Base-by-base conservation (phyloP, 1,140 invertebrate species). In the Platyscapa corneri region DNA sequence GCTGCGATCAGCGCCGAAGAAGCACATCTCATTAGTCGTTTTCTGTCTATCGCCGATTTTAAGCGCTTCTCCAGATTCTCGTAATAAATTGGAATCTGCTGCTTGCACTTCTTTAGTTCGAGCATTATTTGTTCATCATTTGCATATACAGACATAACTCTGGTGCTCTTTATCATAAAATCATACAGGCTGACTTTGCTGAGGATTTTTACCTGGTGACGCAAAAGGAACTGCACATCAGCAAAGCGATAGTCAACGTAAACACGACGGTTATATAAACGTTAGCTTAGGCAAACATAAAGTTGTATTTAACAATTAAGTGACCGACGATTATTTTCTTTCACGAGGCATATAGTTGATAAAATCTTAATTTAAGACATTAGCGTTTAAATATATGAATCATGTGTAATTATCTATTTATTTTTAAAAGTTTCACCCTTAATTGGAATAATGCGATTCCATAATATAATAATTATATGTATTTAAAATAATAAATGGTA, bases 91-190 rank as follows among this genome's bases (percentile, higher is more conserved):
- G 65, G 65, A 60, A 60, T 5, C 14, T 60, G 56, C 27, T 27
- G 56, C 23, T 60, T 60, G 20, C 5, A 60, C 56, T 60, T 60
- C 27, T 60, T 60, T 27, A 27, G 20, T 27, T 60, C 23, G 56
- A 60, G 56, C 30, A 67, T 34, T 10, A 34, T 32, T 30, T 34
- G 65, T 32, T 67, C 65, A 34, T 34, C n/a, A 20, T 12, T 8
- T 34, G 3, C 32, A 30, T 67, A 34, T 67, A 34, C 32, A 16
- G 0, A 32, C 65, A 67, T 65, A n/a, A 16, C 14, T 10, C 64
- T 65, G 27, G 64, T 65, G n/a, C 65, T 67, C 65, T 32, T 67
- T 67, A 67, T 12, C 65, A 67, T 67, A 18, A 67, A 67, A 34
- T 67, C 65, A 34, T 34, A 34, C 2, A 67, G 65, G 12, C 65